A percentile compares a stretch with the other conserved stretches of the same genome.
Conservation (phyloP, 2,113 vertebrate species). For the Eurystomus gularis region DNA sequence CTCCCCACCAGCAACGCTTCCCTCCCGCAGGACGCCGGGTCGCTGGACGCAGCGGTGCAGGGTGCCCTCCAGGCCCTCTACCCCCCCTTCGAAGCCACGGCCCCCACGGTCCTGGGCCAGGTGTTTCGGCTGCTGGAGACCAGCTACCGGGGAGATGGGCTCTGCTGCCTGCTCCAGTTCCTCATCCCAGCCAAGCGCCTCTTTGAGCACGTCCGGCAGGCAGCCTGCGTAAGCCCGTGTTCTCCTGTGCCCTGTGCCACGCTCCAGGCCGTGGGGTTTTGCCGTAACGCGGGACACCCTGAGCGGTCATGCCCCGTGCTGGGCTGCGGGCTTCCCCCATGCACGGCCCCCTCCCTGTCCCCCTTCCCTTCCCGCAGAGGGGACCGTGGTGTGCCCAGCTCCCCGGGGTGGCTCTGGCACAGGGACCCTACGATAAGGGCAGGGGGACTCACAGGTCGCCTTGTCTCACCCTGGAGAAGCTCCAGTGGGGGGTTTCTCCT, state of each 20-base stretch:
- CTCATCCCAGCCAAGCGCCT: conserved; percentile 92
- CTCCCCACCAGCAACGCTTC: background rate
- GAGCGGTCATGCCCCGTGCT: accelerated
- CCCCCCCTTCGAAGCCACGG: conserved; percentile 90
- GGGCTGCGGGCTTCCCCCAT: background rate
- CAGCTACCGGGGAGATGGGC: conserved; percentile 86
- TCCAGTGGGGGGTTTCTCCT: background rate
- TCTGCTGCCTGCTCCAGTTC: conserved; percentile 90
- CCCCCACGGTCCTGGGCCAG: conserved; percentile 88
- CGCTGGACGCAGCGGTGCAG: conserved; percentile 89
- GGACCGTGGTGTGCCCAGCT: background rate
- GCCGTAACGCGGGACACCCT: accelerated
- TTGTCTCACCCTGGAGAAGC: background rate
- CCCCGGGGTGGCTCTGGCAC: background rate
- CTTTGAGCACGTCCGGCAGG: conserved; percentile 88
- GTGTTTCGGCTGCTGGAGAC: conserved; percentile 91
- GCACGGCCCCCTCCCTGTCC: accelerated
- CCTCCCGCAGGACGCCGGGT: conserved; percentile 78
- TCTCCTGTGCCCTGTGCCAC: background rate
- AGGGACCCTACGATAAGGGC: background rate
- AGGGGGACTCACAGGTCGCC: background rate
- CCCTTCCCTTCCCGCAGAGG: accelerated
- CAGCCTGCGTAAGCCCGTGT: conserved; percentile 85
- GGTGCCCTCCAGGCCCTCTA: conserved; percentile 85
- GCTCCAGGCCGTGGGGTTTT: background rate